phyloP scores from a whole-genome alignment of 2,797 vertebrate genomes.

The Acanthornis magna region DNA sequence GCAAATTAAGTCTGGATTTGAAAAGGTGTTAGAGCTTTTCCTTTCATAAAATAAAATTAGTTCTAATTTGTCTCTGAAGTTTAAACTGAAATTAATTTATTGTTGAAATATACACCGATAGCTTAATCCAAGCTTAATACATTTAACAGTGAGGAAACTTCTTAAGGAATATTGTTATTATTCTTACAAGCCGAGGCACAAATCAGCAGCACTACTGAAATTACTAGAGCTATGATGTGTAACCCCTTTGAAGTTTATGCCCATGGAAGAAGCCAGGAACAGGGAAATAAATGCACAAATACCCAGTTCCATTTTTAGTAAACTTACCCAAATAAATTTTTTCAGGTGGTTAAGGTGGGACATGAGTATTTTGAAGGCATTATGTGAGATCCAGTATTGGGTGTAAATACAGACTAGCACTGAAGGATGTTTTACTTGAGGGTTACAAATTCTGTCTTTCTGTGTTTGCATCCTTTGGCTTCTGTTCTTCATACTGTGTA shows the following conservation, averaged over 20 bases:
- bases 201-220: neutral
- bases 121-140: neutral
- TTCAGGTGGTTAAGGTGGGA: neutral
- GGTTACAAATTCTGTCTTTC: neutral
- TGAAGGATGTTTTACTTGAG: neutral
- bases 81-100: neutral
- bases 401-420: neutral
- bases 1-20: slow-evolving; percentile 26
- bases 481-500: neutral
- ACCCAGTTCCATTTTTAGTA: neutral
- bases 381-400: neutral
- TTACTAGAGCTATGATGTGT: neutral
- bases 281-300: neutral
- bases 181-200: neutral
- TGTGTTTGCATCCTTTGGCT: neutral
- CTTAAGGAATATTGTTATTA: neutral
- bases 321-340: neutral
- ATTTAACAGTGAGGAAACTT: neutral
- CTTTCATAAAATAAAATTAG: slow-evolving; percentile 34
- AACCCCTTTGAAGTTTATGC: neutral
- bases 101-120: neutral
- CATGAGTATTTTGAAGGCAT: neutral
- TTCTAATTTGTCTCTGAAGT: slow-evolving; percentile 15
- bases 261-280: neutral
- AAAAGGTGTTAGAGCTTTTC: slow-evolving; percentile 27